These are phyloP conservation scores for Vespertilio murinus DNA, from an alignment of 2,797 vertebrate species.

Conservation along the genomic window DNA sequence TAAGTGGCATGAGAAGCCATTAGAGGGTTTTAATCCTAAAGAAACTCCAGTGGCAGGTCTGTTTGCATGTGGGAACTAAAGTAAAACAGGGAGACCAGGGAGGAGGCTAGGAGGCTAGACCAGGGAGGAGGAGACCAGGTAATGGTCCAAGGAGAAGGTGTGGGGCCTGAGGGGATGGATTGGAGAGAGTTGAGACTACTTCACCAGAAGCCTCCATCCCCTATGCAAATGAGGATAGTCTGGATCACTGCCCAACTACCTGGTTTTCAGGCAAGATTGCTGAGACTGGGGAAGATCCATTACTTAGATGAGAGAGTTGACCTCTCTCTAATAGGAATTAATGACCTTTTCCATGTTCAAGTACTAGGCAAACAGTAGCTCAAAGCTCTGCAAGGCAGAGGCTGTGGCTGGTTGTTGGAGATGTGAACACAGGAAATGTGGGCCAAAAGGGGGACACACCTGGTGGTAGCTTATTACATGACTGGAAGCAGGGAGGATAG, in stretches of 20 bases:
- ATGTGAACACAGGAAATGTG: neutral
- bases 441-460: neutral
- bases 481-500: neutral
- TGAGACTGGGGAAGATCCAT: neutral
- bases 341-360: neutral
- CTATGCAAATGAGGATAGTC: neutral
- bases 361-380: neutral
- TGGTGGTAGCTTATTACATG: neutral
- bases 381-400: neutral
- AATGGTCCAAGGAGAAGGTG: neutral
- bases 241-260: neutral
- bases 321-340: neutral
- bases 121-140: neutral
- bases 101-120: neutral
- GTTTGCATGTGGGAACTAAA: neutral
- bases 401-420: neutral
- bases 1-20: neutral
- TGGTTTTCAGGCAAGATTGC: neutral
- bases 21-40: neutral
- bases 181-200: neutral
- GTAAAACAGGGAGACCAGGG: neutral
- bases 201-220: neutral
- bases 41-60: neutral
- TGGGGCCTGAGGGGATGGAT: neutral
- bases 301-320: neutral